Percentiles rank a stretch among this genome's conserved stretches.
These are phyloP conservation scores for Apoda limacodes DNA, from an alignment of 2,888 invertebrate species.

Conservation along the genomic window DNA sequence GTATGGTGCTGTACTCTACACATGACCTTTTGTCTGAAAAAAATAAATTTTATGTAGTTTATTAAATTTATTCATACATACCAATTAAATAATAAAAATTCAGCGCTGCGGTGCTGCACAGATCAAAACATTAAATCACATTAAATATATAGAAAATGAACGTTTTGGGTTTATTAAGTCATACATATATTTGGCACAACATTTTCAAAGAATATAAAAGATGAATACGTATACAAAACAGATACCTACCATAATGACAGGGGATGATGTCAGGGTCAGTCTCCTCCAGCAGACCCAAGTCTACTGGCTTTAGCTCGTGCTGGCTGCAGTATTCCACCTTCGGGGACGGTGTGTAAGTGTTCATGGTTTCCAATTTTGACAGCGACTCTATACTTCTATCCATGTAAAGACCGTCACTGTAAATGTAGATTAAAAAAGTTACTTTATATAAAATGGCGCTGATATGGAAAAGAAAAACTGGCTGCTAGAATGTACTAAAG, in stretches of 20 bases:
- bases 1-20: constrained; percentile 34
- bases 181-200: too few relatives aligned
- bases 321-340: constrained; percentile 61
- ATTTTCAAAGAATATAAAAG: not conserved
- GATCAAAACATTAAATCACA: too few relatives aligned
- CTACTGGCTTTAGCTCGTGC: constrained; percentile 64
- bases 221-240: not conserved
- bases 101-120: too few relatives aligned
- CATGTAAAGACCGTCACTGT: constrained; percentile 42
- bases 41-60: too few relatives aligned
- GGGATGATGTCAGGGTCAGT: constrained; percentile 89
- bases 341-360: constrained; percentile 46
- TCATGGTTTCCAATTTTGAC: constrained; percentile 50
- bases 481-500: too few relatives aligned
- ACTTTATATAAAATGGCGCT: too few relatives aligned
- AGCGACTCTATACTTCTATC: constrained; percentile 50
- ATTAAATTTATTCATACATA: too few relatives aligned
- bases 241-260: constrained; percentile 83
- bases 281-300: constrained; percentile 65
- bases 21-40: constrained; percentile 48
- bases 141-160: too few relatives aligned
- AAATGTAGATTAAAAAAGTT: too few relatives aligned
- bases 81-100: too few relatives aligned
- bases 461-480: too few relatives aligned
- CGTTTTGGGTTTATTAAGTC: too few relatives aligned